phyloP scores from a whole-genome alignment of 2,888 invertebrate species.

The Ephialtes manifestator region DNA sequence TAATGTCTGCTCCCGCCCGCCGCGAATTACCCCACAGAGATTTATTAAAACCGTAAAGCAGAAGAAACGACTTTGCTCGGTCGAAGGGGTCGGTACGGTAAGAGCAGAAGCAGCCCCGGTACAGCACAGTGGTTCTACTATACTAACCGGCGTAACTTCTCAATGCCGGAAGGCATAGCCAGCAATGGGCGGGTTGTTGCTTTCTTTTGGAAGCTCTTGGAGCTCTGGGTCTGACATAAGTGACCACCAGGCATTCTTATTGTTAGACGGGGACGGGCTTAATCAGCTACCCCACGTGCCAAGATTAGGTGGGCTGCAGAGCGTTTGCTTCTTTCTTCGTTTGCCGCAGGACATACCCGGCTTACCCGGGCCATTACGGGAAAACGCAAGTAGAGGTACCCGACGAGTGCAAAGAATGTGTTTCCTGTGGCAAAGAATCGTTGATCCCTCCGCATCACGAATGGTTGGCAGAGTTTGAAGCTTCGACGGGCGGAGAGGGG shows the following conservation, averaged over 20 bases:
- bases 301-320: conserved; percentile 71
- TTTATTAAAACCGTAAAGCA: conserved; percentile 85
- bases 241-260: conserved; percentile 81
- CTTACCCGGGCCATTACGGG: conserved; percentile 42
- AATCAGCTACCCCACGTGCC: conserved; percentile 73
- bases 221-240: conserved; percentile 80
- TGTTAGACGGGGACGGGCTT: conserved; percentile 73
- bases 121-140: conserved; percentile 40
- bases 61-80: conserved; percentile 82
- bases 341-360: conserved; percentile 69
- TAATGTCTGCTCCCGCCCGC: conserved; percentile 82
- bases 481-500: not conserved
- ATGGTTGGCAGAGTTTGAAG: conserved; percentile 48
- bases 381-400: conserved; percentile 66
- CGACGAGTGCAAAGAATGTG: conserved; percentile 65
- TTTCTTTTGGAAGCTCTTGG: conserved; percentile 41
- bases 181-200: conserved; percentile 46
- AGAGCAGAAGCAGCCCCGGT: conserved; percentile 53
- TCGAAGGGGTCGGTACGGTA: conserved; percentile 71
- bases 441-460: conserved; percentile 42
- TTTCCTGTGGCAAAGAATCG: conserved; percentile 52
- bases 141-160: conserved; percentile 72
- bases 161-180: conserved; percentile 67
- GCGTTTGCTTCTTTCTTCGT: conserved; percentile 70
- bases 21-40: conserved; percentile 84